A percentile compares a stretch with the other conserved stretches of the same genome.
Evolutionary conservation across 2,888 invertebrate genomes (phyloP).

Genomic region (Flexamia atlantica): DNA sequence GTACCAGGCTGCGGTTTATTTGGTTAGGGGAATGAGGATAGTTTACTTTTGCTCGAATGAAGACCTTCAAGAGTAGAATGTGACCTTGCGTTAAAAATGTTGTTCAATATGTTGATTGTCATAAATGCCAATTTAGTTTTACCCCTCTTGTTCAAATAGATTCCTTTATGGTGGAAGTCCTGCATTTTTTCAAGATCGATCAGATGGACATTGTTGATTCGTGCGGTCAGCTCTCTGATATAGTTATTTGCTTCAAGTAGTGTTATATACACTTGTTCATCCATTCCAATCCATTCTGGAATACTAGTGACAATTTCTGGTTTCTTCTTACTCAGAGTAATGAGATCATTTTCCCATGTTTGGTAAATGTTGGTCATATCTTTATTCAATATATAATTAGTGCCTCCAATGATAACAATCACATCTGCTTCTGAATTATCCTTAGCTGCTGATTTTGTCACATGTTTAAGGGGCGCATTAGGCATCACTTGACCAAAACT

Average conservation of each 20-base stretch:
- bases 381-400: background rate
- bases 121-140: conserved; percentile 2
- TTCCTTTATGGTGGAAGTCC: background rate
- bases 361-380: no score
- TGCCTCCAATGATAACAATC: background rate
- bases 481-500: background rate
- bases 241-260: conserved; percentile 19
- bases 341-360: no score
- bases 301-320: no score
- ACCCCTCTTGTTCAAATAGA: background rate
- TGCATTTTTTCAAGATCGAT: background rate
- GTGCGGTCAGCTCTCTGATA: background rate
- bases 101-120: conserved; percentile 7
- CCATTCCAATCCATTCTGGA: background rate
- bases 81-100: background rate
- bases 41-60: no score
- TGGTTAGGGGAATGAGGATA: no score
- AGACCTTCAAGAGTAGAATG: no score
- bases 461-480: background rate
- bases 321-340: no score
- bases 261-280: background rate
- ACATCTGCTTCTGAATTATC: background rate
- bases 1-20: no score
- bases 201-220: background rate
- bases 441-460: background rate